Percentiles rank a stretch among this genome's conserved stretches.
These are phyloP conservation scores for Tragelaphus buxtoni DNA, from an alignment of 2,113 vertebrate species.

Conservation along the genomic window DNA sequence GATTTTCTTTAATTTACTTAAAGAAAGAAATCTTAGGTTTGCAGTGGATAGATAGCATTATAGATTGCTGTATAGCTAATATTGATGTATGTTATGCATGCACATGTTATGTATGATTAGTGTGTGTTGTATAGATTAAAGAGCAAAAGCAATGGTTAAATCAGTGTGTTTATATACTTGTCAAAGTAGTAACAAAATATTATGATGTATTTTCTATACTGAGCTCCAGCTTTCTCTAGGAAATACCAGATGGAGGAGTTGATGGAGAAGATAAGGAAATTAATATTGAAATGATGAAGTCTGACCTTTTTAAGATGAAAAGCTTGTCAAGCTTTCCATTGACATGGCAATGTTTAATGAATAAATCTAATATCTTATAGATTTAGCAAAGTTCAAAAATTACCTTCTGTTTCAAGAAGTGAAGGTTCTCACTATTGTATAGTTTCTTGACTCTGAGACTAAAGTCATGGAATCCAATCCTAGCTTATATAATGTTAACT, in stretches of 20 bases:
- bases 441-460: constrained; percentile 35
- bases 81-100: background rate
- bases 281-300: constrained; percentile 52
- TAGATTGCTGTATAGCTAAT: background rate
- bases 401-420: constrained; percentile 51
- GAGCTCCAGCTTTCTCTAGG: background rate
- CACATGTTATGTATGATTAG: background rate
- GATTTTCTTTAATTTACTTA: background rate
- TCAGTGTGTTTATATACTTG: background rate
- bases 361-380: constrained; percentile 61
- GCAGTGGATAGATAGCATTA: background rate
- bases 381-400: constrained; percentile 65
- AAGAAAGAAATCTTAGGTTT: background rate
- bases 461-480: constrained; percentile 16
- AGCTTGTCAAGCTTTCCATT: constrained; percentile 50
- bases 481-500: constrained; percentile 5
- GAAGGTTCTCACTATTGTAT: background rate
- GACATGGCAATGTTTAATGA: constrained; percentile 42
- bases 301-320: constrained; percentile 59
- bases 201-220: background rate
- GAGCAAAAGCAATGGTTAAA: background rate
- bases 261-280: constrained; percentile 46
- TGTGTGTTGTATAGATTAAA: background rate
- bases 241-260: constrained; percentile 46
- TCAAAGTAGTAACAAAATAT: background rate